phyloP scores from a whole-genome alignment of 2,888 invertebrate species.

The Notodonta dromedarius region DNA sequence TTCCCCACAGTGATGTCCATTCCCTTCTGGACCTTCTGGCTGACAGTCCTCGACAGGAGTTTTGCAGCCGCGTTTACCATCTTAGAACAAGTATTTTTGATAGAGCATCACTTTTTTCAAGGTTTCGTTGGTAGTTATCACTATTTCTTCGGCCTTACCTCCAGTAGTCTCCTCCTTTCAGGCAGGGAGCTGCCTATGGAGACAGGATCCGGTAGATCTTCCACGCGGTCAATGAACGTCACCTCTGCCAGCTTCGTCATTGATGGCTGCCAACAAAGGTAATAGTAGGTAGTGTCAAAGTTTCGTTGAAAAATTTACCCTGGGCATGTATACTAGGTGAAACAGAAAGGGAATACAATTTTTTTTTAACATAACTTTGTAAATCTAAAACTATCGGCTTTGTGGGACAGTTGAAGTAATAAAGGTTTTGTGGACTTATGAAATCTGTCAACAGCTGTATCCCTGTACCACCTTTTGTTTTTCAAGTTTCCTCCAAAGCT shows the following conservation, averaged over 20 bases:
- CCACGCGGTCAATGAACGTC: slow-evolving; percentile 66
- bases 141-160: slow-evolving; percentile 45
- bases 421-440: too few species aligned
- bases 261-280: slow-evolving; percentile 60
- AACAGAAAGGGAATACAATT: too few species aligned
- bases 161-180: slow-evolving; percentile 68
- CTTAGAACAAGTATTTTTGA: slow-evolving; percentile 38
- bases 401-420: too few species aligned
- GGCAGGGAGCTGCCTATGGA: slow-evolving; percentile 55
- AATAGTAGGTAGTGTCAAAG: background rate
- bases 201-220: slow-evolving; percentile 73
- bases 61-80: slow-evolving; percentile 68
- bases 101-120: background rate
- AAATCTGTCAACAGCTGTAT: too few species aligned
- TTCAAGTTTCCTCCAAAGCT: too few species aligned
- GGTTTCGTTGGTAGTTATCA: too few species aligned
- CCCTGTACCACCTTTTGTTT: too few species aligned
- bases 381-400: too few species aligned
- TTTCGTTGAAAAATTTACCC: too few species aligned
- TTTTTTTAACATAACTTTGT: too few species aligned
- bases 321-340: too few species aligned
- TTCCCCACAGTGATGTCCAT: slow-evolving; percentile 65
- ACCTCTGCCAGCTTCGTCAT: slow-evolving; percentile 72
- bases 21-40: slow-evolving; percentile 58
- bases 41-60: slow-evolving; percentile 61